Conservation (phyloP, 2,797 vertebrate species). For the Hylomyscus alleni region DNA sequence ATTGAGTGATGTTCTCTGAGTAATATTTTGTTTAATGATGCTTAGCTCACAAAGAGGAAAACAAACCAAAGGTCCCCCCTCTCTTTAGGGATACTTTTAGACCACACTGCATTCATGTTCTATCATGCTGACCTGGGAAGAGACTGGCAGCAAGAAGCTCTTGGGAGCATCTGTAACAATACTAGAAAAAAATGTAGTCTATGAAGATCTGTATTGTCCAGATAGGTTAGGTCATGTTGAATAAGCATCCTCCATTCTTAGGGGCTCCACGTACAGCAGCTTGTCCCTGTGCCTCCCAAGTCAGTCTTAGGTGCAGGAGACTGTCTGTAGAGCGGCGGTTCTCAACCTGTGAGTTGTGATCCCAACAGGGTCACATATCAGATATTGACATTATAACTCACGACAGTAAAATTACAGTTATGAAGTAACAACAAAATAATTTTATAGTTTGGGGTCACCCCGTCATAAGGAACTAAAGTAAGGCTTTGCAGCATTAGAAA, state of each 20-base stretch:
- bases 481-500: not conserved
- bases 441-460: not conserved
- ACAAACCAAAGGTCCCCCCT: not conserved
- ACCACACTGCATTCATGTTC: not conserved
- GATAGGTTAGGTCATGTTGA: not conserved
- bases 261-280: not conserved
- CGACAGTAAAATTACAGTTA: not conserved
- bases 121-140: not conserved
- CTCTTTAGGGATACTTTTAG: not conserved
- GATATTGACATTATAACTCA: not conserved
- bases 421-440: not conserved
- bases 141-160: not conserved
- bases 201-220: not conserved
- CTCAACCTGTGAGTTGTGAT: too few relatives aligned
- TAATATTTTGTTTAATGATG: not conserved
- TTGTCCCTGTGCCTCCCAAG: not conserved
- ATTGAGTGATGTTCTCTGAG: not conserved
- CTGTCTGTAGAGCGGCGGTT: not conserved
- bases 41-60: not conserved
- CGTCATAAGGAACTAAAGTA: not conserved
- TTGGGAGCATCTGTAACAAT: not conserved
- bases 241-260: not conserved
- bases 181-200: not conserved
- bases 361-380: not conserved
- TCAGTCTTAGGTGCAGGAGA: not conserved